A percentile compares a stretch with the other conserved stretches of the same genome.
Evolutionary conservation across 2,113 vertebrate genomes (phyloP).

Genomic region (Nibea coibor): DNA sequence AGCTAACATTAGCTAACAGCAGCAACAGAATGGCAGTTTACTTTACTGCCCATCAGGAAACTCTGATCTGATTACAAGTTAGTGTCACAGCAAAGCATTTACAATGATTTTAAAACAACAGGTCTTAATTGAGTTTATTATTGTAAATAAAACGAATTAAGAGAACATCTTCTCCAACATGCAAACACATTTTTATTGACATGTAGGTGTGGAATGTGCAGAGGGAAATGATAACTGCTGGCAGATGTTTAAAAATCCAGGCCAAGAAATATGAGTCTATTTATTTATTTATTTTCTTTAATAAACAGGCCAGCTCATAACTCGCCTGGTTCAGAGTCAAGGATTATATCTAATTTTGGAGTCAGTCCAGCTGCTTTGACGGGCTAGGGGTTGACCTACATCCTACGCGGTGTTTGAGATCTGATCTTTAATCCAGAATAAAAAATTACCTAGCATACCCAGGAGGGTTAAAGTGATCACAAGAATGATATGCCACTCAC

Average conservation of each 20-base stretch:
- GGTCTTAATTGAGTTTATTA: no score
- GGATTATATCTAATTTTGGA: conserved; percentile 50
- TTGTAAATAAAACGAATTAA: no score
- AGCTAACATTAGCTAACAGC: no score
- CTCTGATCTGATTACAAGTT: no score
- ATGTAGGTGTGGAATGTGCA: background rate
- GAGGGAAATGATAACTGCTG: conserved; percentile 8
- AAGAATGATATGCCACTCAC: conserved; percentile 24
- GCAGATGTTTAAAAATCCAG: conserved; percentile 34
- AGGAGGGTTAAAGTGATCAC: conserved; percentile 18
- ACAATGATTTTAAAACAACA: no score
- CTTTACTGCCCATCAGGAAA: no score
- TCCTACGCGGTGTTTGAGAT: conserved; percentile 35
- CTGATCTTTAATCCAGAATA: conserved; percentile 45
- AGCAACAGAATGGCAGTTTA: no score
- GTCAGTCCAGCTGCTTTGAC: conserved; percentile 31
- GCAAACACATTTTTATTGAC: background rate
- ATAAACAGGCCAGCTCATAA: conserved; percentile 23
- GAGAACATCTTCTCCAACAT: background rate
- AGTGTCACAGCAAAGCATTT: no score
- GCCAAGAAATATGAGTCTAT: conserved; percentile 26
- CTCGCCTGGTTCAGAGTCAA: conserved; percentile 9
- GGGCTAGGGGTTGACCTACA: conserved; percentile 41
- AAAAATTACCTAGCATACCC: conserved; percentile 18
- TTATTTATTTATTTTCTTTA: conserved; percentile 14